phyloP scores from a whole-genome alignment of 1,140 invertebrate species.

The Sesamia nonagrioides region DNA sequence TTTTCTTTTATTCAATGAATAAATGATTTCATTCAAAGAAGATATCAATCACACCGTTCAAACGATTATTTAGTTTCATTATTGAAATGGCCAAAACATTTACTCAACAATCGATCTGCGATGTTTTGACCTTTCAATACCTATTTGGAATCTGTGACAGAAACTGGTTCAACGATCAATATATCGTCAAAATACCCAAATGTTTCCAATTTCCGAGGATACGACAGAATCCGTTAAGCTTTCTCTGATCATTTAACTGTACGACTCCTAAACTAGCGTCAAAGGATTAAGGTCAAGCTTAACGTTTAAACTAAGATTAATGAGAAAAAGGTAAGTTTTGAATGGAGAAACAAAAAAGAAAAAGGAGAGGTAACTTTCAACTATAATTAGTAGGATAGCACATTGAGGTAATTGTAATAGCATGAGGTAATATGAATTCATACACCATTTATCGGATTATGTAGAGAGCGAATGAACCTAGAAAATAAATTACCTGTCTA shows the following conservation, averaged over 20 bases:
- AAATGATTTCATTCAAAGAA: too few relatives aligned
- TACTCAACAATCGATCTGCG: not conserved
- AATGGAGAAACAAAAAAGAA: not conserved
- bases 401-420: not conserved
- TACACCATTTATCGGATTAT: not conserved
- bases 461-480: not conserved
- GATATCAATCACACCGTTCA: not conserved
- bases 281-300: slow-evolving; percentile 31
- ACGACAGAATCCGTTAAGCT: slow-evolving; percentile 27
- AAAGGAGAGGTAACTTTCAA: not conserved
- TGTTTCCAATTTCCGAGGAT: slow-evolving; percentile 21
- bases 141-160: slow-evolving; percentile 12
- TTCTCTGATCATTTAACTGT: slow-evolving; percentile 20
- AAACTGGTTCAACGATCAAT: not conserved
- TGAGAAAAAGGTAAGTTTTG: slow-evolving; percentile 8
- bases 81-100: not conserved
- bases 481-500: too few relatives aligned
- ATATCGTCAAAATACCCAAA: slow-evolving; percentile 6
- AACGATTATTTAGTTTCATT: not conserved
- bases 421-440: not conserved
- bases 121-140: not conserved
- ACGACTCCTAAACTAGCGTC: slow-evolving; percentile 24
- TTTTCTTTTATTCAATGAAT: slow-evolving; percentile 15
- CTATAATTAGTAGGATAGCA: not conserved
- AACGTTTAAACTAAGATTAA: slow-evolving; percentile 27